These are phyloP conservation scores for Adineta ricciae DNA, from an alignment of 2,888 invertebrate species.

Conservation along the genomic window DNA sequence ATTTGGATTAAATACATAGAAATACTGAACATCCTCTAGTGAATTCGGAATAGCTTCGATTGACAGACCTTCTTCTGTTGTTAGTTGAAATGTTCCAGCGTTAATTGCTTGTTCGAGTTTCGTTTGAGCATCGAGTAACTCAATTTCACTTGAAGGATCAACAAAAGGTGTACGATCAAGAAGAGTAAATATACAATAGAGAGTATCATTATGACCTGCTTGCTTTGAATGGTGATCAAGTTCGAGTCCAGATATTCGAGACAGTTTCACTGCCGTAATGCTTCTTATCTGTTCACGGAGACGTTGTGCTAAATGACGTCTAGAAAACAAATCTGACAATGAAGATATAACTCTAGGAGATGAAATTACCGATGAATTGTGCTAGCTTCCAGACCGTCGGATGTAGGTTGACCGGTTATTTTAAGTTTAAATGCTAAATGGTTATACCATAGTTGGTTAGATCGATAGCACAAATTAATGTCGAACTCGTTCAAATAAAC, in stretches of 20 bases:
- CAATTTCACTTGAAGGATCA: background rate
- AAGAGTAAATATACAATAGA: constrained; percentile 15
- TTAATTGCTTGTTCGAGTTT: background rate
- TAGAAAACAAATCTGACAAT: background rate
- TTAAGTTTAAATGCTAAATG: constrained; percentile 5
- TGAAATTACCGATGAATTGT: background rate
- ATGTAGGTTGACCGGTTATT: background rate
- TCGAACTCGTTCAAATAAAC: background rate
- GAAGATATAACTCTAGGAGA: background rate
- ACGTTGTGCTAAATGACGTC: background rate
- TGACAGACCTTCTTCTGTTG: background rate
- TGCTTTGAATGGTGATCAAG: background rate
- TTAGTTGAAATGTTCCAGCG: background rate
- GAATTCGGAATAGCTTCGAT: background rate
- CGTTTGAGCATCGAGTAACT: background rate
- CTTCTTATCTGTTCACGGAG: background rate
- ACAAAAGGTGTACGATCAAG: background rate
- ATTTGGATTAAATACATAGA: background rate
- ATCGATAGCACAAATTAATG: background rate
- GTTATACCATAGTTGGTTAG: background rate
- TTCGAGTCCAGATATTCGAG: background rate
- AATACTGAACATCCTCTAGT: background rate
- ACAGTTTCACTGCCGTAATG: background rate
- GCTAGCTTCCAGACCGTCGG: background rate
- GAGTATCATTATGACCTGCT: constrained; percentile 8